Evolutionary conservation across 1,140 invertebrate species (phyloP), one percentile per base, ranked within the genome.

Genomic region (Bombus superbus): DNA sequence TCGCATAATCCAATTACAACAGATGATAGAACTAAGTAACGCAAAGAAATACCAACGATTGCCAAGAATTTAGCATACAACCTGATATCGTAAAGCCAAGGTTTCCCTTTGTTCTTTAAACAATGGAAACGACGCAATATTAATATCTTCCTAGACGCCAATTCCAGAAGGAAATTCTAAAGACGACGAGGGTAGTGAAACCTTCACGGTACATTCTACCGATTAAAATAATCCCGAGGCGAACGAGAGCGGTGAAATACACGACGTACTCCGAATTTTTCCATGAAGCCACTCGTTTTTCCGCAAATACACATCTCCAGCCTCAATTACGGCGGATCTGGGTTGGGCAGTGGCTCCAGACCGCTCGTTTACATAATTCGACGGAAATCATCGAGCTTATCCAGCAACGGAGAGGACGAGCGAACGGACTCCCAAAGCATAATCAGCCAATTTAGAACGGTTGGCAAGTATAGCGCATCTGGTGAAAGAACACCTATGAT

Each of bases 291-390:
- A 35, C 64, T 79, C 73, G 86, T 83, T 86, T 90, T 86, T 88
- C 47, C 71, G 74, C 78, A 85, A 75, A 82, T 68, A 74, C 75
- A 40, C 47, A 59, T 73, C 47, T 35, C 78, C 22, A 11, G 57
- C 66, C 77, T 89, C 88, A 86, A 89, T 89, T 89, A 89, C 79
- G 84, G 59, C 44, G 72, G 81, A 80, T 89, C 38, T 69, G 75
- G 64, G 38, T 64, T 77, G 87, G 84, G 57, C 69, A 66, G 38
- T 47, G 78, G 73, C 64, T 66, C 53, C 83, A 47, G 71, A 59
- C 76, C 62, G 44, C 84, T 86, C 79, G 77, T 89, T 89, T 89
- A 85, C 88, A 89, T 89, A 86, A 89, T 89, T 89, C 71, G 69
- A 83, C 88, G 88, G 71, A 87, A 90, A 90, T 88, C 86, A 69